A percentile compares a stretch with the other conserved stretches of the same genome.
Evolutionary conservation across 2,888 invertebrate species (phyloP).

Genomic region (Drosophila cracens): DNA sequence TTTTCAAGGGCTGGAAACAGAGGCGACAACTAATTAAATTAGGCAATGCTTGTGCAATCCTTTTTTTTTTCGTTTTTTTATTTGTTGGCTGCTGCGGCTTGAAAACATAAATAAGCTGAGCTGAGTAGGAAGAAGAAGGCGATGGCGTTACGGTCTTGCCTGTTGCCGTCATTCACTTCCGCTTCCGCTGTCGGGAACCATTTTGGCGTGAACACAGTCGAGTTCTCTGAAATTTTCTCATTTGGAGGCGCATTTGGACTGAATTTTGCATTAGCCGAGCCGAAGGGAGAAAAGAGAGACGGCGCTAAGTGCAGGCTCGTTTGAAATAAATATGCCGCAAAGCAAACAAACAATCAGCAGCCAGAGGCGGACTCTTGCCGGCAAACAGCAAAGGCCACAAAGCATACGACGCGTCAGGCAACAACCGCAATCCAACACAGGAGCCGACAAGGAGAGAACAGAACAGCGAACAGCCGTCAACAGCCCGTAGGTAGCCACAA

Average conservation of each 20-base stretch:
- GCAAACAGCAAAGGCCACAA: constrained; percentile 49
- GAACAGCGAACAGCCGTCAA: constrained; percentile 1
- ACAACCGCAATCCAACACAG: constrained; percentile 66
- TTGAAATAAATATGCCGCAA: constrained; percentile 82
- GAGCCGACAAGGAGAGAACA: constrained; percentile 9
- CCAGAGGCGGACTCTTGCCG: constrained; percentile 25
- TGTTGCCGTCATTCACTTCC: constrained; percentile 65
- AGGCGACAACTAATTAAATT: constrained; percentile 75
- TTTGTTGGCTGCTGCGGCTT: constrained; percentile 52
- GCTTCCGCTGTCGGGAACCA: constrained; percentile 78
- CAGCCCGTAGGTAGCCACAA: constrained; percentile 13
- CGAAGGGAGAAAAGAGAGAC: not conserved
- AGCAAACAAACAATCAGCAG: constrained; percentile 77
- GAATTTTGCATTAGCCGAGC: constrained; percentile 76
- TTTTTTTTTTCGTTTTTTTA: constrained; percentile 24
- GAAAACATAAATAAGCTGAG: constrained; percentile 73
- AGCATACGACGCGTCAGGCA: constrained; percentile 72
- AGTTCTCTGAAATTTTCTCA: constrained; percentile 61
- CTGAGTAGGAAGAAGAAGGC: constrained; percentile 10
- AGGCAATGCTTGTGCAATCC: constrained; percentile 70
- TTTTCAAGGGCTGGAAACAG: constrained; percentile 18
- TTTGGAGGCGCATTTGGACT: constrained; percentile 71
- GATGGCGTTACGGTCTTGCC: constrained; percentile 15
- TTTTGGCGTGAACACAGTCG: constrained; percentile 73
- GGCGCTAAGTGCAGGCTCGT: constrained; percentile 77